These are phyloP conservation scores for Trichopoda pennipes DNA, from an alignment of 2,888 invertebrate genomes.

Conservation along the genomic window DNA sequence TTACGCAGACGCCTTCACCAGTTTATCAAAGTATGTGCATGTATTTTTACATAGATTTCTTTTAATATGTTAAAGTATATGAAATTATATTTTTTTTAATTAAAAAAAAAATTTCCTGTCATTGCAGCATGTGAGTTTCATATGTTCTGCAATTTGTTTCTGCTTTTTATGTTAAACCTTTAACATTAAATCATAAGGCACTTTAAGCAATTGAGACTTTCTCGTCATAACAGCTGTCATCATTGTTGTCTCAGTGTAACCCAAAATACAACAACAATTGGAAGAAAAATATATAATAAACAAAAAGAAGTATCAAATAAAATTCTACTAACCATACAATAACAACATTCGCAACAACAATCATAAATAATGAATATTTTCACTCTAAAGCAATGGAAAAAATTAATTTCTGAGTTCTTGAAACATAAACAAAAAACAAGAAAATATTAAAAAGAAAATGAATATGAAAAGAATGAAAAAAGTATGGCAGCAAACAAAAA, in stretches of 20 bases:
- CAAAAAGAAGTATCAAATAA: constrained; percentile 41
- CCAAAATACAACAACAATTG: constrained; percentile 33
- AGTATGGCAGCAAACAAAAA: constrained; percentile 67
- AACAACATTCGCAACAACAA: constrained; percentile 10
- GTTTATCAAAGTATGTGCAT: no score
- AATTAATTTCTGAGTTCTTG: constrained; percentile 19
- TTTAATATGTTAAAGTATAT: no score
- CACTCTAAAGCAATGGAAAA: not conserved
- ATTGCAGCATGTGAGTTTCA: not conserved
- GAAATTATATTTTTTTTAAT: no score
- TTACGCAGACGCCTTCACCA: no score
- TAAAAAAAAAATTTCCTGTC: not conserved
- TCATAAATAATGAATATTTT: constrained; percentile 40
- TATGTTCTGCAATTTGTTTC: not conserved
- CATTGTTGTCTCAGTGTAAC: constrained; percentile 65
- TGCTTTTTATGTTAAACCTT: not conserved
- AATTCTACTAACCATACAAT: constrained; percentile 25
- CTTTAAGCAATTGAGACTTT: constrained; percentile 64
- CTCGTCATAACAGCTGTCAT: constrained; percentile 67
- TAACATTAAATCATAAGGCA: constrained; percentile 58
- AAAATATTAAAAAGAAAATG: not conserved
- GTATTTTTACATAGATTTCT: no score
- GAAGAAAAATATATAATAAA: constrained; percentile 8
- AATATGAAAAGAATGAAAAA: constrained; percentile 29
- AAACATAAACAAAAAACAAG: constrained; percentile 5